phyloP scores from a whole-genome alignment of 2,113 vertebrate genomes.

The Melospiza melodia region DNA sequence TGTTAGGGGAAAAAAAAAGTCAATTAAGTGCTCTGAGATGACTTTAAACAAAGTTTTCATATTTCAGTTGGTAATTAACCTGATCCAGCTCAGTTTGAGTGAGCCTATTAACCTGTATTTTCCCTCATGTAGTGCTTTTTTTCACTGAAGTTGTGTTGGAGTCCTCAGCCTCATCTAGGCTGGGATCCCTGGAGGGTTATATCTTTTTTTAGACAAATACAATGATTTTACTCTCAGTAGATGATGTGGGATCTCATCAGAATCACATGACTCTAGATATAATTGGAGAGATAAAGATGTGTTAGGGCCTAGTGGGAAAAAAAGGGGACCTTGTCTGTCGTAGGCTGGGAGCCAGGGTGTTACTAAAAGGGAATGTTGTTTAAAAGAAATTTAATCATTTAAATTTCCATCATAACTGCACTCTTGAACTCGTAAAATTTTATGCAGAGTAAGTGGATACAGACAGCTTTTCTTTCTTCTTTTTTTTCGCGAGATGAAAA shows the following conservation, averaged over 20 bases:
- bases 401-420: slow-evolving; percentile 56
- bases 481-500: neutral
- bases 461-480: neutral
- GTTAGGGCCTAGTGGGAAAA: neutral
- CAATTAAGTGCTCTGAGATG: neutral
- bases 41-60: slow-evolving; percentile 25
- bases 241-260: slow-evolving; percentile 27
- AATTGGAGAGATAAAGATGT: slow-evolving; percentile 53
- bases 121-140: neutral
- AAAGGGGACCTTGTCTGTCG: slow-evolving; percentile 32
- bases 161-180: neutral
- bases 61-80: slow-evolving; percentile 39
- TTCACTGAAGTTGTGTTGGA: neutral
- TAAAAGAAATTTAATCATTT: slow-evolving; percentile 53
- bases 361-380: slow-evolving; percentile 57
- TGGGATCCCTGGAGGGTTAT: neutral
- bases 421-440: slow-evolving; percentile 39
- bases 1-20: neutral
- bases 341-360: slow-evolving; percentile 43
- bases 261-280: slow-evolving; percentile 27
- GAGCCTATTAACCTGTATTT: slow-evolving; percentile 28
- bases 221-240: slow-evolving; percentile 19
- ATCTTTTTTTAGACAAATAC: slow-evolving; percentile 27
- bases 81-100: neutral
- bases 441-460: slow-evolving; percentile 27